Conservation (phyloP, 2,797 vertebrate genomes). For the Darevskia mixta region DNA sequence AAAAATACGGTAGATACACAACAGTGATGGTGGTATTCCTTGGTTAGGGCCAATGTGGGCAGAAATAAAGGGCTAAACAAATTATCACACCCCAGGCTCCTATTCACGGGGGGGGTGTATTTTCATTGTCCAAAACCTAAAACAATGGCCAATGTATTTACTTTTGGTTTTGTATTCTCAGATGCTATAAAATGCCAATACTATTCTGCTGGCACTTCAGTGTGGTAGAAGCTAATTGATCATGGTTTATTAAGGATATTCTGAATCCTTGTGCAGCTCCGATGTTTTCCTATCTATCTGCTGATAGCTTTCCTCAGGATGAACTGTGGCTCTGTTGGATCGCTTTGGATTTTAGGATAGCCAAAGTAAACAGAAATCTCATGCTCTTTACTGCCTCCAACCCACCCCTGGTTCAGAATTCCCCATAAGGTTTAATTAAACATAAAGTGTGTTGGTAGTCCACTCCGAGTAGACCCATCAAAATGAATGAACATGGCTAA, state of each 20-base stretch:
- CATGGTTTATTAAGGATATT: background rate
- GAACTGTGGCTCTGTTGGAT: slow-evolving; percentile 21
- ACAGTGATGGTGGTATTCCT: too few relatives aligned
- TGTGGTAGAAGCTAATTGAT: background rate
- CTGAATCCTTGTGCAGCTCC: background rate
- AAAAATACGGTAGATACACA: too few relatives aligned
- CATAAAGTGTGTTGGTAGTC: background rate
- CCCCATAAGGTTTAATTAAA: background rate
- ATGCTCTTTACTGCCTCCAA: background rate
- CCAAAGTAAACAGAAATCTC: background rate
- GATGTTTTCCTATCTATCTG: slow-evolving; percentile 13
- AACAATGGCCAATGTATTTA: background rate
- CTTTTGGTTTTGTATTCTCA: background rate
- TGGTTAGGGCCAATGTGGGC: too few relatives aligned
- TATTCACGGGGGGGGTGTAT: too few relatives aligned
- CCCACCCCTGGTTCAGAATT: background rate
- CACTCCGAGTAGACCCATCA: too few relatives aligned
- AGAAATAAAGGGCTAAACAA: too few relatives aligned
- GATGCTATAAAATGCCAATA: background rate
- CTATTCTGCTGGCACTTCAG: background rate
- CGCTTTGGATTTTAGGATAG: background rate
- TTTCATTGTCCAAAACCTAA: background rate
- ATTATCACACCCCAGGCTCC: too few relatives aligned
- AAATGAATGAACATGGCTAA: too few relatives aligned
- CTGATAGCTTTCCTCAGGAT: background rate